Evolutionary conservation across 2,113 vertebrate genomes (phyloP).

Genomic region (Rutilus rutilus): DNA sequence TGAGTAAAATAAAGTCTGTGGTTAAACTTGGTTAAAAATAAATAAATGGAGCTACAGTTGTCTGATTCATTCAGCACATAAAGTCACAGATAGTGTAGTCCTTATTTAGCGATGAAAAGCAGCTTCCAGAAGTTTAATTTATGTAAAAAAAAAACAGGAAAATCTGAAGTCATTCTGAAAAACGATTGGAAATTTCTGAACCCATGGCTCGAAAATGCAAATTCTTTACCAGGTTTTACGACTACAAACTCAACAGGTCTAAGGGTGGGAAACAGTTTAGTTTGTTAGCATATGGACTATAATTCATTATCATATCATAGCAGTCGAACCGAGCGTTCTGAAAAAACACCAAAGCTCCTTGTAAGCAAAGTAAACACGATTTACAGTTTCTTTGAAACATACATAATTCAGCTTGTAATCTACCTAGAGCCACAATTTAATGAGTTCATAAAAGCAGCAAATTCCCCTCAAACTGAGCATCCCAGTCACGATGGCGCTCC

Average conservation of each 20-base stretch:
- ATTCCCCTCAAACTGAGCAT: background rate
- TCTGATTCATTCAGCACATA: background rate
- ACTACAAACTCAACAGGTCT: background rate
- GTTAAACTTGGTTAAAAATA: background rate
- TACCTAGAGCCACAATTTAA: background rate
- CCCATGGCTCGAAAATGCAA: background rate
- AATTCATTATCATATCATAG: constrained; percentile 4
- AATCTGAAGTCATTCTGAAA: background rate
- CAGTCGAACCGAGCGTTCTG: background rate
- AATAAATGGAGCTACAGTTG: background rate
- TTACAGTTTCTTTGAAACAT: background rate
- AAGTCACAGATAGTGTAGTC: background rate
- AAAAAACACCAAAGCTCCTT: constrained; percentile 7
- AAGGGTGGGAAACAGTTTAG: background rate
- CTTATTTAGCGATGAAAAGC: background rate
- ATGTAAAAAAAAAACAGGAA: background rate
- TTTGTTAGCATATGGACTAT: background rate
- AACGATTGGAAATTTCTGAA: background rate
- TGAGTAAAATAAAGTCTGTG: background rate
- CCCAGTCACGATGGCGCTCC: background rate
- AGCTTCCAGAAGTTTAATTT: background rate
- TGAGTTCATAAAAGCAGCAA: constrained; percentile 11
- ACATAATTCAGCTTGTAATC: constrained; percentile 13
- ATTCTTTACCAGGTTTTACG: background rate
- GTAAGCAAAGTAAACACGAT: background rate